Base-by-base conservation (phyloP, 2,888 invertebrate genomes). In the Lumbricus terrestris region DNA sequence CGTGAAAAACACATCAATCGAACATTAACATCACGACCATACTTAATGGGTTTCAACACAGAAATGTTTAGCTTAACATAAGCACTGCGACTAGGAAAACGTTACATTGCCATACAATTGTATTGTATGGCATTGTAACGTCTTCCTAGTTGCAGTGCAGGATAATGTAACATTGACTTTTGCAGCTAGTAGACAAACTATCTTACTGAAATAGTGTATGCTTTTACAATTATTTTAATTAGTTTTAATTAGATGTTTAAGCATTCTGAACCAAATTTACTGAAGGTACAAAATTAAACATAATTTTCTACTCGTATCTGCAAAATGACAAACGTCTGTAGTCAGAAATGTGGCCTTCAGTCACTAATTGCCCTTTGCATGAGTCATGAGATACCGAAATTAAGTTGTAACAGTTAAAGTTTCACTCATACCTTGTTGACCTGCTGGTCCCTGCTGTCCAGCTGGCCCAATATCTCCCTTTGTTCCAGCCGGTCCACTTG, bases 401-500 rank as follows among this genome's bases (percentile, higher is more conserved):
- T 40, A 40, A 40, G 40, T 47, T 47, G 6, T 47, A 47, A 2
- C 23, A 23, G 47, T 47, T 69, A 0, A 69, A 69, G 69, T n/a
- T 69, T n/a, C 2, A 47, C 23, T 47, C 20, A 47, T 47, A 47
- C 33, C 33, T 69, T 69, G 85, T 85, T 85, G 85, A 23, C 85
- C 85, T 35, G 83, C 16, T 38, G 90, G 82, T 54, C 91, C 91
- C 88, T 18, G 35, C 34, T 82, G 88, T 82, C 91, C 91, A 37
- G 40, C 33, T 38, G 89, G 88, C 15, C 91, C 91, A 33, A 29
- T 16, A 4, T 82, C 85, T 88, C 91, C 91, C 40, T 85, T 33
- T 16, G 88, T 40, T 47, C 91, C 91, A 90, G 82, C 33, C 83
- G 85, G 90, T 35, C 91, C 91, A 35, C 38, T 88, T 11, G 88